Conservation (phyloP, 2,797 vertebrate genomes). For the Euphonia xanthogaster region DNA sequence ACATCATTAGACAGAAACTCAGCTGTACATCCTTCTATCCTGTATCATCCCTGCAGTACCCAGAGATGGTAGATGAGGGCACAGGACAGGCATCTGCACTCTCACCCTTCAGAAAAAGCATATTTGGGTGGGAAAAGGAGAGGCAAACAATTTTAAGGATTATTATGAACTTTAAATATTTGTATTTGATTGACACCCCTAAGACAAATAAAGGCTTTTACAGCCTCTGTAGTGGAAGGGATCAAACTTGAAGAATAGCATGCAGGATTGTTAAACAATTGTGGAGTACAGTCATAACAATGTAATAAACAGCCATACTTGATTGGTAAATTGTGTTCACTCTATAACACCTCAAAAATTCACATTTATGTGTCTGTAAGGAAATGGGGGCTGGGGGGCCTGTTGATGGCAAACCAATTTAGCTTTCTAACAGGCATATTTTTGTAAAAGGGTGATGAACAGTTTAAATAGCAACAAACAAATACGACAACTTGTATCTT, state of each 20-base stretch:
- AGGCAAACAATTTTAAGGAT: neutral
- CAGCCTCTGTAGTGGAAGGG: neutral
- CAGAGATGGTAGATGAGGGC: neutral
- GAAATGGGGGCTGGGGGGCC: accelerated
- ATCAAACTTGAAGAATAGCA: neutral
- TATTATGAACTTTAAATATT: neutral
- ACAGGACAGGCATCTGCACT: neutral
- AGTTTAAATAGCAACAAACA: neutral
- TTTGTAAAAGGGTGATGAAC: neutral
- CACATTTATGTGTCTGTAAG: neutral
- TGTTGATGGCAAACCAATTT: neutral
- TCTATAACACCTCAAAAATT: neutral
- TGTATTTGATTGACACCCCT: neutral
- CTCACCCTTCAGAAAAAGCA: neutral
- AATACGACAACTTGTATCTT: neutral
- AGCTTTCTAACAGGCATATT: neutral
- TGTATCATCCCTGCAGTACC: neutral
- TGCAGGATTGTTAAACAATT: neutral
- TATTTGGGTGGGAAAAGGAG: neutral
- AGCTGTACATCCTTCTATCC: neutral
- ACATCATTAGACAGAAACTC: neutral
- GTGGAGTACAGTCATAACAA: accelerated
- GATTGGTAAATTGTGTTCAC: neutral
- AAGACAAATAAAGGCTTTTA: neutral
- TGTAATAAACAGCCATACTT: neutral